Base-by-base conservation (phyloP, 2,888 invertebrate genomes). In the Thera britannica region DNA sequence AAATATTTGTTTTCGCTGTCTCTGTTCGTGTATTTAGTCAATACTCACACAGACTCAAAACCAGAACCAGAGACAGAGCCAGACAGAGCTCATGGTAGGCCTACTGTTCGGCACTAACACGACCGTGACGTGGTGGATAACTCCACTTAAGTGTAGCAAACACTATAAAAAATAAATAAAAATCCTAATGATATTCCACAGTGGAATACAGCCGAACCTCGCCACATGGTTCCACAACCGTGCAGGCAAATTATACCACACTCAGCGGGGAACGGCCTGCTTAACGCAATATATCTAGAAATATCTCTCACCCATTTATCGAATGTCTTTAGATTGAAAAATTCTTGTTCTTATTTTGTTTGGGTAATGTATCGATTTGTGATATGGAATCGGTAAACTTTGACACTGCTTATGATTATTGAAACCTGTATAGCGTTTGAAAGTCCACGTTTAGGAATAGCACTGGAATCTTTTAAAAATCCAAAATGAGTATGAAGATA, bases 231-330 rank as follows among this genome's bases (percentile, higher is more conserved):
- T 76, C 74, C 71, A 72, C 58, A 56, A 60, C 70, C 68, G 66
- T 73, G 70, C 75, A 84, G 83, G 86, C 87, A 90, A 90, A 90
- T 90, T 89, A 88, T 86, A 81, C 85, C 76, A 76, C 77, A 79
- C 89, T 72, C 89, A 89, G 89, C 88, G 83, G 89, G 89, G 77
- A 71, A 66, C 77, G 76, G 74, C 80, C 79, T 78, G 81, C 81
- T 86, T 85, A 84, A 80, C 85, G 81, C 88, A 79, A 81, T 86
- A 83, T 84, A 86, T 85, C 65, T 62, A 58, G 66, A 82, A 84
- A 85, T 86, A 85, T 82, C 83, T 86, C 83, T 82, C 82, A 83
- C 85, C 83, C 83, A 82, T 77, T 81, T 79, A 84, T 83, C 80
- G 79, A 84, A 85, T 83, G 66, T 67, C 69, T 65, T 72, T 75